Evolutionary conservation across 2,888 invertebrate genomes (phyloP), one percentile per base, ranked within the genome.

Genomic region (Morinoia aosen): DNA sequence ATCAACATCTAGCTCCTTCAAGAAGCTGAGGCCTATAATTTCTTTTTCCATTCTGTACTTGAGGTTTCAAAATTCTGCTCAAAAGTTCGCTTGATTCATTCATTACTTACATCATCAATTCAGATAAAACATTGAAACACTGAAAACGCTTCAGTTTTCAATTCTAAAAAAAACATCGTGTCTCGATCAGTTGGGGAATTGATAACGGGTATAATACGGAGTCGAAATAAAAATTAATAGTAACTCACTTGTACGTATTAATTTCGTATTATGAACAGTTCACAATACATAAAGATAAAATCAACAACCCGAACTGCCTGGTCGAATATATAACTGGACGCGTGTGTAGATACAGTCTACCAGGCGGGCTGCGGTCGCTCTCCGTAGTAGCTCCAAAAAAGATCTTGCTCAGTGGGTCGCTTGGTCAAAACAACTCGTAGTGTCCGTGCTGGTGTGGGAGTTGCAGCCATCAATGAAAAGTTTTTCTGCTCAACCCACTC

Each of bases 361-460:
- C 19, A 76, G 76, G 25, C 76, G 8, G 8, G 33, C 76, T 76
- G 76, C 19, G 76, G 76, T 76, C 76, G 33, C 76, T 33, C 76
- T 76, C 76, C 33, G 76, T 76, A 76, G 33, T 33, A 76, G 19
- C 76, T 33, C 33, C 76, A 14, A 90, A 48, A 40, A 90, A 90
- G 48, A 90, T 90, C 90, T 40, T 90, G 90, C 19, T 40, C 90
- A 90, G 90, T 76, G 90, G 90, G 90, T 90, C 90, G 90, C 90
- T 48, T 90, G 48, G 90, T 40, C 90, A 90, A 90, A 90, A 90
- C 76, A 76, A 16, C 19, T 76, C 76, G 76, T 33, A 14, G 76
- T 33, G 76, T 76, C 25, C 19, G 25, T 76, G 76, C 90, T 14
- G 39, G 40, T 39, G 90, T 40, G 90, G 90, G 39, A 11, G 48